phyloP scores from a whole-genome alignment of 2,888 invertebrate genomes.

The Flexamia atlantica region DNA sequence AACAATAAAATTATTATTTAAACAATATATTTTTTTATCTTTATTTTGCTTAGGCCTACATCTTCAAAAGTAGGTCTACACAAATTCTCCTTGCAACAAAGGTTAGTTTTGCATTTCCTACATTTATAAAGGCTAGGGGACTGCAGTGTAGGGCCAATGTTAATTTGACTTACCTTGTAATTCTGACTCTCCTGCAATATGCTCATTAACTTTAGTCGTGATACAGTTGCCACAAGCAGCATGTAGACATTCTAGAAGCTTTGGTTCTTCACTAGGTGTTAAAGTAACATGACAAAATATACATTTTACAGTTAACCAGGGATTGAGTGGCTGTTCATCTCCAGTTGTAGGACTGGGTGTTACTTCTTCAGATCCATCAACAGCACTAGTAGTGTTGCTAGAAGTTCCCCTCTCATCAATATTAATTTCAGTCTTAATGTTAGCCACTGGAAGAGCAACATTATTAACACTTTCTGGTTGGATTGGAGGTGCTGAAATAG shows the following conservation, averaged over 20 bases:
- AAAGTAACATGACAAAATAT: conserved; percentile 75
- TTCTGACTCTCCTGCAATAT: conserved; percentile 74
- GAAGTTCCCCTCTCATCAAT: conserved; percentile 44
- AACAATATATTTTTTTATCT: too few species aligned
- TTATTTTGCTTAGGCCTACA: too few species aligned
- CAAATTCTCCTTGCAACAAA: too few species aligned
- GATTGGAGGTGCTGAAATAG: background rate
- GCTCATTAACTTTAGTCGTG: conserved; percentile 80
- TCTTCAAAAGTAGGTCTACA: too few species aligned
- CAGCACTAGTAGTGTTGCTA: conserved; percentile 37
- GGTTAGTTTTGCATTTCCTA: too few species aligned
- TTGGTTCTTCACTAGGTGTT: conserved; percentile 81
- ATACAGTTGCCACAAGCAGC: conserved; percentile 89
- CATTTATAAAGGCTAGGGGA: too few species aligned
- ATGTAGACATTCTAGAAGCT: conserved; percentile 92
- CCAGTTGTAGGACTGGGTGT: conserved; percentile 60
- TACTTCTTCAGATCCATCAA: conserved; percentile 62
- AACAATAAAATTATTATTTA: too few species aligned
- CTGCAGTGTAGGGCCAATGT: too few species aligned
- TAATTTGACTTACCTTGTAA: conserved; percentile 72
- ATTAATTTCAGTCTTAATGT: conserved; percentile 52
- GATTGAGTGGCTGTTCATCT: conserved; percentile 61
- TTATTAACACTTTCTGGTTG: conserved; percentile 42
- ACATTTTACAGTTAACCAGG: conserved; percentile 73
- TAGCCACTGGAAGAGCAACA: conserved; percentile 28